These are phyloP conservation scores for Sussaba pulchella DNA, from an alignment of 2,888 invertebrate species.

Conservation along the genomic window DNA sequence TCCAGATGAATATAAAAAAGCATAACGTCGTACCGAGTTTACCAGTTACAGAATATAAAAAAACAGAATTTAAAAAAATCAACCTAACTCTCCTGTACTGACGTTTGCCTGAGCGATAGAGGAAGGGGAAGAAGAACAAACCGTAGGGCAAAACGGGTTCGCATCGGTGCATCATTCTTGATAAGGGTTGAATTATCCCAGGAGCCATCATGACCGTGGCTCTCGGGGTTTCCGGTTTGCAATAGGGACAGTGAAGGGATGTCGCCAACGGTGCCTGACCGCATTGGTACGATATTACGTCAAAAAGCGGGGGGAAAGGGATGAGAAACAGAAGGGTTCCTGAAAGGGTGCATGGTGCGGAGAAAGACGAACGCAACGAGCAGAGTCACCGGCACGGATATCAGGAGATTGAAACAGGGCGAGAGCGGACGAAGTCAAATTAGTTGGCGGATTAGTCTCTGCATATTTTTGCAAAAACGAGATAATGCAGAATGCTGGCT, in stretches of 20 bases:
- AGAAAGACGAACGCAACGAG: constrained; percentile 6
- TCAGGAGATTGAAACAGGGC: constrained; percentile 50
- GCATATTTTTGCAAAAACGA: constrained; percentile 83
- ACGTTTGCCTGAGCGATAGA: constrained; percentile 14
- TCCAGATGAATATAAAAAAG: constrained; percentile 3
- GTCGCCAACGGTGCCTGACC: constrained; percentile 45
- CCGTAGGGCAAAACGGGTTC: constrained; percentile 29
- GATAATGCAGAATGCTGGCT: constrained; percentile 82
- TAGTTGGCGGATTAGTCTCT: constrained; percentile 81
- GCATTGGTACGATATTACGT: constrained; percentile 27
- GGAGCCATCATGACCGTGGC: constrained; percentile 56
- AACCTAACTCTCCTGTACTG: constrained; percentile 39
- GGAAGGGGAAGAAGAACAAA: constrained; percentile 20
- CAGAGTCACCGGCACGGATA: constrained; percentile 48
- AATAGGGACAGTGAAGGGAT: constrained; percentile 55
- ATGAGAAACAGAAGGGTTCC: constrained; percentile 31
- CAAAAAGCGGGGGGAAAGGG: constrained; percentile 28
- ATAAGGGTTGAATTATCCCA: constrained; percentile 65
- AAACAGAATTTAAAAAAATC: background rate
- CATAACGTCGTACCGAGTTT: too few species aligned
- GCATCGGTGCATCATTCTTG: constrained; percentile 64
- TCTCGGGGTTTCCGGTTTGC: constrained; percentile 54
- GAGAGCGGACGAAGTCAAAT: constrained; percentile 72
- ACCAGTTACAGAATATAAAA: background rate
- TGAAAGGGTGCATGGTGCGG: constrained; percentile 49